Evolutionary conservation across 2,888 invertebrate genomes (phyloP).

Genomic region (Arrhopalites spinosus): DNA sequence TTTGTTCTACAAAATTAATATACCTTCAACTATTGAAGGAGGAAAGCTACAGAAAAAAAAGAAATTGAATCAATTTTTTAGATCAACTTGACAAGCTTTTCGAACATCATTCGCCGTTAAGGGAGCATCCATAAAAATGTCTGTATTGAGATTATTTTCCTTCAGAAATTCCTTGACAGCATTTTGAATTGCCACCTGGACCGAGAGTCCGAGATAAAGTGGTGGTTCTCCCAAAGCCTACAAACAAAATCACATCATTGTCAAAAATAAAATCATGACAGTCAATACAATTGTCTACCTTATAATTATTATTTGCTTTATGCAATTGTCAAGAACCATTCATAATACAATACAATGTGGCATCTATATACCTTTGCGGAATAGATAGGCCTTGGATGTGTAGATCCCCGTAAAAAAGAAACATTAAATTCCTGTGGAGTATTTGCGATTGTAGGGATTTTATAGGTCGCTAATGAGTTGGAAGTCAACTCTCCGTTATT

Average conservation of each 20-base stretch:
- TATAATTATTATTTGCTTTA: too few species aligned
- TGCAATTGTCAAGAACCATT: too few species aligned
- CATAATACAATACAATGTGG: too few species aligned
- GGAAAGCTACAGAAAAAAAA: too few species aligned
- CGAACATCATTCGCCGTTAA: conserved; percentile 75
- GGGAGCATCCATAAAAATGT: conserved; percentile 76
- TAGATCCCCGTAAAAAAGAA: conserved; percentile 81
- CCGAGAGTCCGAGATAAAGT: conserved; percentile 83
- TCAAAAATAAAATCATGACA: background rate
- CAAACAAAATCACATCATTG: background rate
- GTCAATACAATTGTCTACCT: too few species aligned
- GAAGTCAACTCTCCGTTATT: conserved; percentile 80
- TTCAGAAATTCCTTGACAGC: conserved; percentile 79
- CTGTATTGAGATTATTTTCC: conserved; percentile 67
- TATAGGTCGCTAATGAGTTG: conserved; percentile 93
- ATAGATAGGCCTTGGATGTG: conserved; percentile 88
- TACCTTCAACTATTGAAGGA: too few species aligned
- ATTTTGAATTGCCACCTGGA: conserved; percentile 86
- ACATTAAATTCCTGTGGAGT: conserved; percentile 93
- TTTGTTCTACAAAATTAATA: too few species aligned
- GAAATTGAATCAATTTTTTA: background rate
- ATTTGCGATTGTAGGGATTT: conserved; percentile 89
- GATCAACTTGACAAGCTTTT: background rate
- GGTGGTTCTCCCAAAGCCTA: conserved; percentile 97
- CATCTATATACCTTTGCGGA: conserved; percentile 97